A percentile compares a stretch with the other conserved stretches of the same genome.
phyloP scores from a whole-genome alignment of 2,888 invertebrate species.

The Orthosia gothica region DNA sequence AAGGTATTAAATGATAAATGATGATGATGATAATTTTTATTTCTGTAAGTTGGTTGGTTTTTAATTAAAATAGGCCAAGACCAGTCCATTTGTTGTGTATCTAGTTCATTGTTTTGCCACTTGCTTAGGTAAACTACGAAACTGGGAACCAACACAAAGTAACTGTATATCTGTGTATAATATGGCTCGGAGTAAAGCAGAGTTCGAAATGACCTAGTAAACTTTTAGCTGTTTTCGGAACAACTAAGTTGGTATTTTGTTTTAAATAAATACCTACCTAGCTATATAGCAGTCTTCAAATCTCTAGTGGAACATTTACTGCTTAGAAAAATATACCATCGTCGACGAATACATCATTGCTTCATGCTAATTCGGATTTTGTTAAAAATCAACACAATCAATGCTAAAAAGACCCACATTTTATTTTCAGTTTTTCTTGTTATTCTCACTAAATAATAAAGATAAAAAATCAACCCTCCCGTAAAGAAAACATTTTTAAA shows the following conservation, averaged over 20 bases:
- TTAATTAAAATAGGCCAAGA: conserved; percentile 11
- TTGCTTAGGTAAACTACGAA: conserved; percentile 18
- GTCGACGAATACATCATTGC: neutral
- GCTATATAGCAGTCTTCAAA: neutral
- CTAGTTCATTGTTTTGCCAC: conserved; percentile 17
- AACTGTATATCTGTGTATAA: neutral
- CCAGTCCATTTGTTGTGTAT: conserved; percentile 2
- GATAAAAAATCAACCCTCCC: conserved; percentile 8
- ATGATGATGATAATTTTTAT: too few relatives aligned
- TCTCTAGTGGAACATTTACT: neutral
- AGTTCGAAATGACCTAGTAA: neutral
- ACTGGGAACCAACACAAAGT: conserved; percentile 21
- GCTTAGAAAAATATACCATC: neutral
- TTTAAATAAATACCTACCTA: neutral
- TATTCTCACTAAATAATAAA: neutral
- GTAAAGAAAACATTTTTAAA: conserved; percentile 15
- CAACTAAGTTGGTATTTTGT: neutral
- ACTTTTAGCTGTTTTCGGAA: neutral
- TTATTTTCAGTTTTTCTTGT: neutral
- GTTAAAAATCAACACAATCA: neutral
- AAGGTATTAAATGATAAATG: too few relatives aligned
- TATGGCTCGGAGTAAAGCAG: neutral
- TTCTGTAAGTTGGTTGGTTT: too few relatives aligned
- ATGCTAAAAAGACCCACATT: neutral
- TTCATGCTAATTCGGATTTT: neutral